phyloP scores from a whole-genome alignment of 53 echinoderm and acorn worm species.

The Antedon mediterranea region DNA sequence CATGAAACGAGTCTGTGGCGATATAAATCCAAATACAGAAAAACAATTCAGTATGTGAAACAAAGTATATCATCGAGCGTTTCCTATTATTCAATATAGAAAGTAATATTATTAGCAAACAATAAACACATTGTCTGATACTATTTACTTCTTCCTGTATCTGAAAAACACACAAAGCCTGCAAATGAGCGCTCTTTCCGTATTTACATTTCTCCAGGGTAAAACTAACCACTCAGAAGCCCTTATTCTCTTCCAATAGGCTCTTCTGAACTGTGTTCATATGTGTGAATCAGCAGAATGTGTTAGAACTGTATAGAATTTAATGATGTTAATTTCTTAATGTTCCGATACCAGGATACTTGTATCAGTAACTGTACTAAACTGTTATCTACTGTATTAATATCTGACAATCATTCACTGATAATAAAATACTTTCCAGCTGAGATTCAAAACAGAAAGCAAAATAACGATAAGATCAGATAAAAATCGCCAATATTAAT shows the following conservation, averaged over 20 bases:
- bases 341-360: background rate
- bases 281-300: background rate
- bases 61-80: too few relatives aligned
- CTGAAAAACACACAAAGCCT: too few relatives aligned
- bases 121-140: too few relatives aligned
- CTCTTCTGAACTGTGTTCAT: background rate
- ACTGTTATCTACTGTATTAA: too few relatives aligned
- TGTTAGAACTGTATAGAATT: background rate
- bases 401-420: too few relatives aligned
- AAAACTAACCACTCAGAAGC: background rate
- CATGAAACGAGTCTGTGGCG: too few relatives aligned
- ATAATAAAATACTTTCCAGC: background rate
- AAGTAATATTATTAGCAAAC: too few relatives aligned
- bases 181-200: background rate
- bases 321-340: too few relatives aligned
- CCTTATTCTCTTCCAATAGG: background rate
- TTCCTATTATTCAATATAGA: too few relatives aligned
- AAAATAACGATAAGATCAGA: background rate
- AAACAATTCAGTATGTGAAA: too few relatives aligned
- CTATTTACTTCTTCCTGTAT: too few relatives aligned
- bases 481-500: background rate
- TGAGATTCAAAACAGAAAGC: background rate
- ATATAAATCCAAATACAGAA: too few relatives aligned
- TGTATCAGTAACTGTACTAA: background rate
- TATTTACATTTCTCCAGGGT: background rate